phyloP scores from a whole-genome alignment of 2,113 vertebrate species.

The Nanorana parkeri region DNA sequence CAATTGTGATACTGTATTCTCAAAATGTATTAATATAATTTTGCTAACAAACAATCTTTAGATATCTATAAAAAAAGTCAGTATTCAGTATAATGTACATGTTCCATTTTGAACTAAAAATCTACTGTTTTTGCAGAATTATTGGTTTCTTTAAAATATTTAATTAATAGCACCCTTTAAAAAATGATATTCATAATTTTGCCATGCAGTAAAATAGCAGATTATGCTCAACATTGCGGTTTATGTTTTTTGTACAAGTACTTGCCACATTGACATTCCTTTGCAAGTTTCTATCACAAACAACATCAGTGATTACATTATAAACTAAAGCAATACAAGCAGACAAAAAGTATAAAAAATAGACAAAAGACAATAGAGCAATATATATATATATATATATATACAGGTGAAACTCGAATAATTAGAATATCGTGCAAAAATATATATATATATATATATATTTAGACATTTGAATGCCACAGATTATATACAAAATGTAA shows the following conservation, averaged over 20 bases:
- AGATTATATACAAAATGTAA: slow-evolving; percentile 29
- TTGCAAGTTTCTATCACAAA: not conserved
- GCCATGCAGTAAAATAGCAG: slow-evolving; percentile 46
- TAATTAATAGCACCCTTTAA: slow-evolving; percentile 35
- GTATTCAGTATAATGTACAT: no score
- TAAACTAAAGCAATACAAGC: not conserved
- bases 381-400: not conserved
- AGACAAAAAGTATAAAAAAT: not conserved
- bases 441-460: no score
- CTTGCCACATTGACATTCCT: not conserved
- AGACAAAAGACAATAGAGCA: not conserved
- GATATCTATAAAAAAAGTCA: no score
- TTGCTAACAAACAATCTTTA: no score
- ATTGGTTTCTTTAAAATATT: no score
- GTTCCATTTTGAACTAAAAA: no score
- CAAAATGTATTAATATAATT: no score
- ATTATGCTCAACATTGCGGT: slow-evolving; percentile 47
- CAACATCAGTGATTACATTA: not conserved
- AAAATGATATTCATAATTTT: slow-evolving; percentile 46
- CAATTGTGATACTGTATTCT: not conserved
- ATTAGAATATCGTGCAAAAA: no score
- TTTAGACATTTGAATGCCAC: slow-evolving; percentile 26
- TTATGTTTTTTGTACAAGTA: slow-evolving; percentile 32
- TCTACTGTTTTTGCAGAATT: no score
- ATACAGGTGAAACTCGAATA: no score